phyloP scores from a whole-genome alignment of 2,113 vertebrate genomes.

The Cygnus atratus region DNA sequence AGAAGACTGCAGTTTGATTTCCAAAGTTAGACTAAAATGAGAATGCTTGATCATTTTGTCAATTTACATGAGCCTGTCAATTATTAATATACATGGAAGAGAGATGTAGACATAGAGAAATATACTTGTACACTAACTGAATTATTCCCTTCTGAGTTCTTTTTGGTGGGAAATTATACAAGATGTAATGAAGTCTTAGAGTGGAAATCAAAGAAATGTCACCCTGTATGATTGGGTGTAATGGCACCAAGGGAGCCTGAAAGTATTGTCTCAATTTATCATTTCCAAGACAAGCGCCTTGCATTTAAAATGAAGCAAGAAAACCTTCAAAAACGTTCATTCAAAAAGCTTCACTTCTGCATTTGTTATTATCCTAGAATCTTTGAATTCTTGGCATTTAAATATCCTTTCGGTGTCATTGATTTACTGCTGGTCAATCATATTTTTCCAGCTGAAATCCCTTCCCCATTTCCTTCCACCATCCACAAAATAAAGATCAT shows the following conservation, averaged over 20 bases:
- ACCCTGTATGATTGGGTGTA: background rate
- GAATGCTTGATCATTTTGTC: constrained; percentile 29
- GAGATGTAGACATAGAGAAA: constrained; percentile 21
- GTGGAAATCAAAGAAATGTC: constrained; percentile 45
- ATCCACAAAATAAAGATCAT: background rate
- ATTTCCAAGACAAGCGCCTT: constrained; percentile 17
- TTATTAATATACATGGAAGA: constrained; percentile 40
- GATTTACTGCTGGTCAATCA: background rate
- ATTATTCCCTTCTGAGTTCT: constrained; percentile 30
- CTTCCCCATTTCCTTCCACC: background rate
- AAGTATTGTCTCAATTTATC: constrained; percentile 38
- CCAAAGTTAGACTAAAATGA: background rate
- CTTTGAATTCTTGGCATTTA: background rate
- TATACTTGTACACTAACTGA: constrained; percentile 12
- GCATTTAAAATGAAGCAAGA: constrained; percentile 23
- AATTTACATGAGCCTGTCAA: background rate
- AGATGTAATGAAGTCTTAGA: constrained; percentile 3
- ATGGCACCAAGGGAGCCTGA: background rate
- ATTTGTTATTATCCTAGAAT: constrained; percentile 14
- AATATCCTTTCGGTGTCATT: background rate
- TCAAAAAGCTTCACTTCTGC: background rate
- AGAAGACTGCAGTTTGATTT: background rate
- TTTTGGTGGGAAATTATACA: constrained; percentile 26
- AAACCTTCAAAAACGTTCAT: background rate
- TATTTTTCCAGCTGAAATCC: background rate